Percentiles rank a stretch among this genome's conserved stretches.
Evolutionary conservation across 2,888 invertebrate species (phyloP).

Genomic region (Drosophila helvetica): DNA sequence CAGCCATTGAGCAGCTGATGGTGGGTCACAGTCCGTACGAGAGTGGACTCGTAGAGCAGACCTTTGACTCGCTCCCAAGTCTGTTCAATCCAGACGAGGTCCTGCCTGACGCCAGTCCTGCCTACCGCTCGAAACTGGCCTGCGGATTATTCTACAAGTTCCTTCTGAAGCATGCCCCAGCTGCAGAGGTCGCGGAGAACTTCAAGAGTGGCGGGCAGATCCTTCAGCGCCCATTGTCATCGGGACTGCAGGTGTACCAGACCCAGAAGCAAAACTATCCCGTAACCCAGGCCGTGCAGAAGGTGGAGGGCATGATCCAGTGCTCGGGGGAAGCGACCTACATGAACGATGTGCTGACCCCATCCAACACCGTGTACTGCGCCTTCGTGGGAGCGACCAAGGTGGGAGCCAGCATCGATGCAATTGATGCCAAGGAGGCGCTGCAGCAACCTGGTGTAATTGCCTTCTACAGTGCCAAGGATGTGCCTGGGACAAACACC

Average conservation of each 20-base stretch:
- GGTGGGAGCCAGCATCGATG: slow-evolving; percentile 85
- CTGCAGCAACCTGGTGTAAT: slow-evolving; percentile 87
- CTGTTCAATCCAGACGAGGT: slow-evolving; percentile 88
- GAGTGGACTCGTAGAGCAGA: slow-evolving; percentile 78
- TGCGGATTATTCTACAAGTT: slow-evolving; percentile 91
- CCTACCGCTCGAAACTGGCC: slow-evolving; percentile 89
- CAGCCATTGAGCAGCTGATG: slow-evolving; percentile 85
- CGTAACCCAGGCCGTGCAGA: slow-evolving; percentile 89
- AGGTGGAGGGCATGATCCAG: slow-evolving; percentile 89
- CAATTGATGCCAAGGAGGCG: slow-evolving; percentile 85
- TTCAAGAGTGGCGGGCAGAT: slow-evolving; percentile 82
- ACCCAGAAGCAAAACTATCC: slow-evolving; percentile 89
- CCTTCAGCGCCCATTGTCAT: slow-evolving; percentile 87
- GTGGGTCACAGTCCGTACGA: slow-evolving; percentile 84
- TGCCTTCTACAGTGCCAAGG: slow-evolving; percentile 86
- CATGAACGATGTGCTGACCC: slow-evolving; percentile 89
- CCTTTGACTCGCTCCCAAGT: slow-evolving; percentile 85
- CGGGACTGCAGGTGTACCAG: slow-evolving; percentile 88
- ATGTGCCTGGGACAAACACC: slow-evolving; percentile 85
- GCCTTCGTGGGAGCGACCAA: slow-evolving; percentile 86
- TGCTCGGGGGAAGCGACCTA: slow-evolving; percentile 91
- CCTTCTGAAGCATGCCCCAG: slow-evolving; percentile 86
- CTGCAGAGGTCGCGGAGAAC: slow-evolving; percentile 72
- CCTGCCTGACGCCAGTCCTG: slow-evolving; percentile 88
- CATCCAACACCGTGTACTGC: slow-evolving; percentile 85